phyloP scores from a whole-genome alignment of 2,113 vertebrate genomes.

The Picathartes gymnocephalus region DNA sequence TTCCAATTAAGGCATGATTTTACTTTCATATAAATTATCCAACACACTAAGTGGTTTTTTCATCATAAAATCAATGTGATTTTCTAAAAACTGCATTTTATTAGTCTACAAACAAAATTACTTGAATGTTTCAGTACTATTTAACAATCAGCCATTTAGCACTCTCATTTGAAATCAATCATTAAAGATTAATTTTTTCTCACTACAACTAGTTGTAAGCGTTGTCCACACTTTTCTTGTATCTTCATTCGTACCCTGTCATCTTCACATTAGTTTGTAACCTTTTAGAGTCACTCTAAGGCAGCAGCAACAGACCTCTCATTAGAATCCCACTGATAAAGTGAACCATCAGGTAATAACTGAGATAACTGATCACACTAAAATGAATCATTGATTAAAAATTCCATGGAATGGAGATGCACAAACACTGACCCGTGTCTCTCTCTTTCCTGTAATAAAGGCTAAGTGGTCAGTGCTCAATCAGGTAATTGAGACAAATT shows the following conservation, averaged over 20 bases:
- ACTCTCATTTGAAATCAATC: slow-evolving; percentile 46
- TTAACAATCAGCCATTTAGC: slow-evolving; percentile 34
- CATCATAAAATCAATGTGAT: slow-evolving; percentile 44
- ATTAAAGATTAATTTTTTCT: slow-evolving; percentile 34
- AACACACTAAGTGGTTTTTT: slow-evolving; percentile 27
- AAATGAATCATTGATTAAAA: slow-evolving; percentile 26
- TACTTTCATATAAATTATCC: slow-evolving; percentile 12
- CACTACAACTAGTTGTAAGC: slow-evolving; percentile 32
- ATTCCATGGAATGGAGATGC: neutral
- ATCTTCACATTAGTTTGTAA: slow-evolving; percentile 20
- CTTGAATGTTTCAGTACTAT: slow-evolving; percentile 37
- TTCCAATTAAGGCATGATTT: slow-evolving; percentile 41
- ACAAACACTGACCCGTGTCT: neutral
- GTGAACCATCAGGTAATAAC: neutral
- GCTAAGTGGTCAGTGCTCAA: neutral
- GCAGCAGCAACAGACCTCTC: neutral
- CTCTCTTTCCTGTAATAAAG: neutral
- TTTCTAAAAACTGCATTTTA: slow-evolving; percentile 43
- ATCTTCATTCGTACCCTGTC: slow-evolving; percentile 23
- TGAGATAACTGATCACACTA: neutral
- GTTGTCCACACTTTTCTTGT: neutral
- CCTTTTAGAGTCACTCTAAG: neutral
- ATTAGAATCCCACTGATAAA: neutral
- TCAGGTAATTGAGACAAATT: neutral
- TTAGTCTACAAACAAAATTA: neutral